Conservation (phyloP, 2,888 invertebrate species). For the Nomada lathburiana region DNA sequence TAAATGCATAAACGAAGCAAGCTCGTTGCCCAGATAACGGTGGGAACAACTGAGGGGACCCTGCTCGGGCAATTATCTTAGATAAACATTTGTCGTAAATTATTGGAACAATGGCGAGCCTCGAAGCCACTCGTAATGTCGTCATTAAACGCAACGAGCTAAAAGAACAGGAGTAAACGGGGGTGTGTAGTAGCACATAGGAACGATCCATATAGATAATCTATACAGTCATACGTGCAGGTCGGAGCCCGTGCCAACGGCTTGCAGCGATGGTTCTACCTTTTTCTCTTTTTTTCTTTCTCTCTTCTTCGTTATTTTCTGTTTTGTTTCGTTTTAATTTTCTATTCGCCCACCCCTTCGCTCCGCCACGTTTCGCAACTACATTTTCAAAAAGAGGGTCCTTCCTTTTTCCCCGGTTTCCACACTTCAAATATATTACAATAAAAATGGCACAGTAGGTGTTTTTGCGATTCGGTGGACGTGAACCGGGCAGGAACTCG, state of each 20-base stretch:
- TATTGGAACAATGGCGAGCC: conserved; percentile 20
- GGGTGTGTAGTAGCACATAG: conserved; percentile 25
- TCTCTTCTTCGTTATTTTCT: background rate
- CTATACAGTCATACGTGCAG: conserved; percentile 30
- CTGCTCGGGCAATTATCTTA: conserved; percentile 28
- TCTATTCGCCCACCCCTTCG: background rate
- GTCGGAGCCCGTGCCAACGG: conserved; percentile 50
- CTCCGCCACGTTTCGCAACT: conserved; percentile 9
- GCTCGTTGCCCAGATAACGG: conserved; percentile 5
- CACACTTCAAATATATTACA: conserved; percentile 32
- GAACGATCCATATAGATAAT: conserved; percentile 58
- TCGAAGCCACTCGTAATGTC: conserved; percentile 33
- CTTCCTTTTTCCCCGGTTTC: background rate
- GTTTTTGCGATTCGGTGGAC: conserved; percentile 36
- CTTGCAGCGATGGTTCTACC: conserved; percentile 45
- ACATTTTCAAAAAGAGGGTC: conserved; percentile 20
- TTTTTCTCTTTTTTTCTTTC: background rate
- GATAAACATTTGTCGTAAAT: conserved; percentile 34
- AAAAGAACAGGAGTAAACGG: conserved; percentile 24
- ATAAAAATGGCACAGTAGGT: conserved; percentile 28
- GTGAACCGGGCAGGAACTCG: conserved; percentile 44
- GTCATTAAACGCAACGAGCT: conserved; percentile 53
- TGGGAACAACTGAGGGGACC: background rate
- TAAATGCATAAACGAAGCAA: conserved; percentile 20
- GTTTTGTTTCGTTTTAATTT: background rate